phyloP scores from a whole-genome alignment of 2,888 invertebrate genomes.

The Heliconius hortense region DNA sequence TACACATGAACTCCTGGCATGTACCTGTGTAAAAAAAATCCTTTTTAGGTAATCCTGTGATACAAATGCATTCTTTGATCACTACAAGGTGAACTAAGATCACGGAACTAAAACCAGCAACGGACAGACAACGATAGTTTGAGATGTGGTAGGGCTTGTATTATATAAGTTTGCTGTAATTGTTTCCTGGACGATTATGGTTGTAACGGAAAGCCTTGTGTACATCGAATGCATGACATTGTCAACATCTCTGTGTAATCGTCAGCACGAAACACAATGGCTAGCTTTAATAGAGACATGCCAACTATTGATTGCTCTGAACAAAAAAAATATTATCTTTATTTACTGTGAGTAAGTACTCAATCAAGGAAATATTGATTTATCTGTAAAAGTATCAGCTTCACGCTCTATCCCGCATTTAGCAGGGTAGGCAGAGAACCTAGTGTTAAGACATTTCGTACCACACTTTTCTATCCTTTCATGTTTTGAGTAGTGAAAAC shows the following conservation, averaged over 20 bases:
- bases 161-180: conserved; percentile 45
- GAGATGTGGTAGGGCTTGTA: conserved; percentile 29
- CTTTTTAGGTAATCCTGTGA: conserved; percentile 4
- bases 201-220: conserved; percentile 58
- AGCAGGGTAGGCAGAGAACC: no score
- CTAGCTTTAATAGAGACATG: neutral
- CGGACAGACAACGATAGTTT: conserved; percentile 25
- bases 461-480: no score
- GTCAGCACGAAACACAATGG: conserved; percentile 13
- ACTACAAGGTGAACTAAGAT: conserved; percentile 36
- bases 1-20: neutral
- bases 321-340: conserved; percentile 4
- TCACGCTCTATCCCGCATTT: no score
- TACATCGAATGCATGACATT: conserved; percentile 21
- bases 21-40: neutral
- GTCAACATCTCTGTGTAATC: conserved; percentile 33
- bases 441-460: no score
- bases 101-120: conserved; percentile 38
- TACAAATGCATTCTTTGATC: conserved; percentile 4
- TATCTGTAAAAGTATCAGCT: no score
- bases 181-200: conserved; percentile 63
- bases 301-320: neutral
- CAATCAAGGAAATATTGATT: neutral
- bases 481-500: no score
- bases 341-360: neutral